A percentile compares a stretch with the other conserved stretches of the same genome.
Conservation (phyloP, 2,797 vertebrate species). For the Rhabdomys pumilio region DNA sequence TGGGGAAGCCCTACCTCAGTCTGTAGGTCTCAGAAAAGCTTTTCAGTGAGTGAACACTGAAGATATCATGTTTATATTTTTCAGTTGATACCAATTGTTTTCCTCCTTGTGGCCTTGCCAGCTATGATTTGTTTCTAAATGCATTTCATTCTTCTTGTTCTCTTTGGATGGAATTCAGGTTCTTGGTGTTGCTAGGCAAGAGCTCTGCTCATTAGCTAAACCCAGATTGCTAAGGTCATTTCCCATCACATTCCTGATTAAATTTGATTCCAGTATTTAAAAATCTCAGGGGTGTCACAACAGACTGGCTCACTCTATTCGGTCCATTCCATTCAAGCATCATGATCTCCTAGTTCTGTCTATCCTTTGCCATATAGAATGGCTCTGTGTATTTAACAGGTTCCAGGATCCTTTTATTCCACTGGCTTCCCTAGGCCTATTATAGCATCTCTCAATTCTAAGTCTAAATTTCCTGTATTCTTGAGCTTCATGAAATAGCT, state of each 20-base stretch:
- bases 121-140: neutral
- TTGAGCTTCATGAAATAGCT: slow-evolving; percentile 13
- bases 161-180: neutral
- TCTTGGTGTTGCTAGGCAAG: neutral
- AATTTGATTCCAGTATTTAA: neutral
- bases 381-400: neutral
- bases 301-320: neutral
- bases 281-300: neutral
- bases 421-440: neutral
- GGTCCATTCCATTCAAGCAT: neutral
- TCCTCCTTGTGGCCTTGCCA: neutral
- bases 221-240: neutral
- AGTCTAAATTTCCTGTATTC: neutral
- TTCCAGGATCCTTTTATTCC: neutral
- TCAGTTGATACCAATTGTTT: neutral
- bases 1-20: neutral
- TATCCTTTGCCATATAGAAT: neutral
- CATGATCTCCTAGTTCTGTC: neutral
- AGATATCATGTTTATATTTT: slow-evolving; percentile 26
- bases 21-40: slow-evolving; percentile 31
- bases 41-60: slow-evolving; percentile 12
- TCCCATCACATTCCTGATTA: slow-evolving; percentile 11
- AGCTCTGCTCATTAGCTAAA: neutral
- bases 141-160: neutral
- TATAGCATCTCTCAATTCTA: neutral